phyloP scores from a whole-genome alignment of 2,888 invertebrate genomes.

The Anoplius nigerrimus region DNA sequence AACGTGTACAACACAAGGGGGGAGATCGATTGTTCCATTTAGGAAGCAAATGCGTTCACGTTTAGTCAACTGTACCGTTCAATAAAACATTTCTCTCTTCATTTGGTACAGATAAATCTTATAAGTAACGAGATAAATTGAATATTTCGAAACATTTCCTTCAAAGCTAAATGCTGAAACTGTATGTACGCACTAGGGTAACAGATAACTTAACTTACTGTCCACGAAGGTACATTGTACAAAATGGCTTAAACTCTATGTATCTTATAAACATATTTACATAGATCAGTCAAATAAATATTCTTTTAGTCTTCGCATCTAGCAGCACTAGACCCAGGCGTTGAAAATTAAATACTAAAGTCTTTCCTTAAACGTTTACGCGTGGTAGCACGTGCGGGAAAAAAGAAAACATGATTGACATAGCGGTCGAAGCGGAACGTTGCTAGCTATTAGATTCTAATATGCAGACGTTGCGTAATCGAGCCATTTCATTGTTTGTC shows the following conservation, averaged over 20 bases:
- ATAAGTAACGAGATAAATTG: slow-evolving; percentile 19
- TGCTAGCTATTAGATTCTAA: slow-evolving; percentile 14
- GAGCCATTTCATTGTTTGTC: not conserved
- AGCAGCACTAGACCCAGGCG: slow-evolving; percentile 25
- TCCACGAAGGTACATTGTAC: slow-evolving; percentile 57
- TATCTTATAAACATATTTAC: slow-evolving; percentile 66
- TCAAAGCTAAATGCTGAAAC: slow-evolving; percentile 41
- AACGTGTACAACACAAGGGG: not conserved
- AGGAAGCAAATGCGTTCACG: not conserved
- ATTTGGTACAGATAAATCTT: slow-evolving; percentile 25
- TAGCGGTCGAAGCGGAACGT: slow-evolving; percentile 32
- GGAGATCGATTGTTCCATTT: not conserved
- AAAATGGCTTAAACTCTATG: slow-evolving; percentile 54
- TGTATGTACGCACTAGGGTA: slow-evolving; percentile 38
- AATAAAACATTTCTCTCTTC: slow-evolving; percentile 5
- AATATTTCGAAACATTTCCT: slow-evolving; percentile 30
- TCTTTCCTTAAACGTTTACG: slow-evolving; percentile 7
- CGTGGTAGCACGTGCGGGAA: slow-evolving; percentile 9
- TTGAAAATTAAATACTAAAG: slow-evolving; percentile 17
- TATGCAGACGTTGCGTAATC: not conserved
- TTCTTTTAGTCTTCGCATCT: slow-evolving; percentile 41
- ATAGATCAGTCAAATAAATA: slow-evolving; percentile 70
- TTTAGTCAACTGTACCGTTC: not conserved
- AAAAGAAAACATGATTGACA: slow-evolving; percentile 22
- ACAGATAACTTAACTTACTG: slow-evolving; percentile 44